These are phyloP conservation scores for Eriocheir sinensis DNA, from an alignment of 1,140 invertebrate species.

Conservation along the genomic window DNA sequence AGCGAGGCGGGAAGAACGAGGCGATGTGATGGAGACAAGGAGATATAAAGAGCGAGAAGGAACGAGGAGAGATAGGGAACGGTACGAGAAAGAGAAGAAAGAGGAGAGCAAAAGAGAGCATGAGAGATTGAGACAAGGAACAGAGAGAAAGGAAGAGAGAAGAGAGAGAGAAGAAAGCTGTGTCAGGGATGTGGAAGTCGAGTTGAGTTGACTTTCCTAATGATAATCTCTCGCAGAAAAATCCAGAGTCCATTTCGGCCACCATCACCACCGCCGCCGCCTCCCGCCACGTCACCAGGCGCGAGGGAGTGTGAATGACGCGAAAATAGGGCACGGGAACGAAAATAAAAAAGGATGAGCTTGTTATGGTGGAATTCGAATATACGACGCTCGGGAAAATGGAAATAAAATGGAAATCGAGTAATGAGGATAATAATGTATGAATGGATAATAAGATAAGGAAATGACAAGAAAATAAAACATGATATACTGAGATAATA, in stretches of 20 bases:
- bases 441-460: not conserved
- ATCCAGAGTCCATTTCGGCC: not conserved
- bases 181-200: not conserved
- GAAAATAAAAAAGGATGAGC: too few relatives aligned
- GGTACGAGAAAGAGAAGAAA: not conserved
- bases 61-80: not conserved
- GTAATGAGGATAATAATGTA: not conserved
- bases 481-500: not conserved
- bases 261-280: not conserved
- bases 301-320: too few relatives aligned
- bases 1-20: not conserved
- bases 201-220: not conserved
- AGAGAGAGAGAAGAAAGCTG: not conserved
- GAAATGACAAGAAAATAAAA: not conserved
- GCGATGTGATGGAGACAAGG: not conserved
- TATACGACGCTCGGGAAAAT: too few relatives aligned
- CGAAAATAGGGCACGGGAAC: not conserved
- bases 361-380: too few relatives aligned
- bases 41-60: not conserved
- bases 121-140: not conserved
- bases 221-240: not conserved
- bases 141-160: slow-evolving; percentile 44
- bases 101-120: not conserved
- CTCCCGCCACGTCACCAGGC: too few relatives aligned
- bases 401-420: too few relatives aligned